Evolutionary conservation across 2,888 invertebrate species (phyloP).

Genomic region (Agrochola macilenta): DNA sequence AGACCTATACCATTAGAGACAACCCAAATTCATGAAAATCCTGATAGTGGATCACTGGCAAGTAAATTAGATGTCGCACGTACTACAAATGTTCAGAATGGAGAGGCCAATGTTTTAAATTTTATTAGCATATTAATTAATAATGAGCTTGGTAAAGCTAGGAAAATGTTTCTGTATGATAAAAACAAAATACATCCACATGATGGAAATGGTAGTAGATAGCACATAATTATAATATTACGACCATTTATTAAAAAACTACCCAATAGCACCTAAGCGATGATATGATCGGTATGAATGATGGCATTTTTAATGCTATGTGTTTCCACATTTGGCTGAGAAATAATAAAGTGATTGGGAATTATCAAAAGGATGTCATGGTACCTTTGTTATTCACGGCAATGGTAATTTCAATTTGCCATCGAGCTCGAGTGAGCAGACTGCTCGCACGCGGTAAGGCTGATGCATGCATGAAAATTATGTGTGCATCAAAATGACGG

Average conservation of each 20-base stretch:
- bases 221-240: constrained; percentile 26
- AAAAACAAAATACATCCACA: constrained; percentile 86
- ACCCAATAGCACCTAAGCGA: not conserved
- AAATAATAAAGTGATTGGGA: no score
- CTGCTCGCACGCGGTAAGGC: no score
- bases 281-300: no score
- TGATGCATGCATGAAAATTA: no score
- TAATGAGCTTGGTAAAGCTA: constrained; percentile 82
- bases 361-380: no score
- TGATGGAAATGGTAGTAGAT: constrained; percentile 68
- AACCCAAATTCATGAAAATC: constrained; percentile 41
- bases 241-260: not conserved
- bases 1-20: no score
- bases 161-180: constrained; percentile 79
- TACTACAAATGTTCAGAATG: constrained; percentile 59
- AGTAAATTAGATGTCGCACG: constrained; percentile 63
- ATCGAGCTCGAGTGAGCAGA: no score
- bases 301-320: no score
- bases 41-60: constrained; percentile 58
- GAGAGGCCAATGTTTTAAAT: constrained; percentile 73
- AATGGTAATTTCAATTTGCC: no score
- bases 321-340: no score
- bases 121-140: constrained; percentile 81
- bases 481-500: no score
- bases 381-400: no score